Evolutionary conservation across 2,113 vertebrate species (phyloP).

Genomic region (Tylochromis polylepis): DNA sequence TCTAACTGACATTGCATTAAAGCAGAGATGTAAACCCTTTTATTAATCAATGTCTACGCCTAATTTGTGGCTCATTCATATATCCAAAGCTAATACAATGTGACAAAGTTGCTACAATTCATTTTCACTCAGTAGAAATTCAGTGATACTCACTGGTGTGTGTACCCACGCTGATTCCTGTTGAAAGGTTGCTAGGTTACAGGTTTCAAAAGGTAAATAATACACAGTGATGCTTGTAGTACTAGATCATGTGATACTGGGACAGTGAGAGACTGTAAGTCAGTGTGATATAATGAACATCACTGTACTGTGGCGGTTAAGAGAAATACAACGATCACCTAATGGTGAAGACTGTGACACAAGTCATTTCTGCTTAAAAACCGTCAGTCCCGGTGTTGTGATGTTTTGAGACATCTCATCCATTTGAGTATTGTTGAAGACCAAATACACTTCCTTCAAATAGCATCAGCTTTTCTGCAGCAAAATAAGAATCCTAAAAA

Average conservation of each 20-base stretch:
- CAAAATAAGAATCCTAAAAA: neutral
- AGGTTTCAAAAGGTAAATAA: neutral
- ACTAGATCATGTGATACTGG: neutral
- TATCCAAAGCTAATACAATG: neutral
- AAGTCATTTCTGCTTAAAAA: neutral
- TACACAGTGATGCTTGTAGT: neutral
- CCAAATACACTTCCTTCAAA: neutral
- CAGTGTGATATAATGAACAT: neutral
- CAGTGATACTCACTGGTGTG: neutral
- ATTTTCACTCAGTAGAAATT: neutral
- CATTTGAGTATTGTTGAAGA: neutral
- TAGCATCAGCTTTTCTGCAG: neutral
- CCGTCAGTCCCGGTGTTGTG: neutral
- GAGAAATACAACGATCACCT: neutral
- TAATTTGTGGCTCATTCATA: neutral
- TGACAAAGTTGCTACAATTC: neutral
- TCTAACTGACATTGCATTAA: neutral
- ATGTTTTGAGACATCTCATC: neutral
- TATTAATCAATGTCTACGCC: neutral
- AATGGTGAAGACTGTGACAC: neutral
- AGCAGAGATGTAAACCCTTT: neutral
- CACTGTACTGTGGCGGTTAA: neutral
- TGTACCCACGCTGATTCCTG: neutral
- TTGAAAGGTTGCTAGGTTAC: constrained; percentile 11
- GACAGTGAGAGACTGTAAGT: neutral